phyloP scores from a whole-genome alignment of 1,140 invertebrate genomes.

The Penaeus japonicus region DNA sequence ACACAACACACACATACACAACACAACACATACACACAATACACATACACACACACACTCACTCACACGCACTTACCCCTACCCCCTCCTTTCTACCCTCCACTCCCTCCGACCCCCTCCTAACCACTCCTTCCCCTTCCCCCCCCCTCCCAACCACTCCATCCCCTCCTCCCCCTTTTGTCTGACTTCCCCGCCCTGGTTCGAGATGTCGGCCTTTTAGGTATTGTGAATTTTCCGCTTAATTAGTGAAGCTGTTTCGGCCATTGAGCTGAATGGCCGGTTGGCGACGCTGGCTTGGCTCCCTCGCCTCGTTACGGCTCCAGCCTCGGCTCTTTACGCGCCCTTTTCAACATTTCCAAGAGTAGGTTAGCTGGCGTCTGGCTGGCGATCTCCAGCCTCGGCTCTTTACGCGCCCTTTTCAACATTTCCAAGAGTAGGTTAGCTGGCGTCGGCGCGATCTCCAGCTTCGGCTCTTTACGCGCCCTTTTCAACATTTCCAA shows the following conservation, averaged over 20 bases:
- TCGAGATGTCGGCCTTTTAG: slow-evolving; percentile 17
- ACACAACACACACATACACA: not conserved
- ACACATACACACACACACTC: no score
- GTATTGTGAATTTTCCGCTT: slow-evolving; percentile 44
- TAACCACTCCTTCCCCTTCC: not conserved
- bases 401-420: not conserved
- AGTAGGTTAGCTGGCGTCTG: no score
- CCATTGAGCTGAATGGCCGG: not conserved
- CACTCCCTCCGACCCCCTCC: no score
- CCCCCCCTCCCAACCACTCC: not conserved
- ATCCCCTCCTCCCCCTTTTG: not conserved
- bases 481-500: no score
- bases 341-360: no score
- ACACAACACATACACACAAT: not conserved
- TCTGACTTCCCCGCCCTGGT: not conserved
- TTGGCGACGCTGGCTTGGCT: not conserved
- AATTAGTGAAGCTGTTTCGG: slow-evolving; percentile 24
- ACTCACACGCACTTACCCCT: no score
- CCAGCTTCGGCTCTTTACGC: not conserved
- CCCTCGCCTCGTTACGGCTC: not conserved
- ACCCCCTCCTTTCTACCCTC: not conserved
- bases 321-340: not conserved
- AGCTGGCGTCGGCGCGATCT: no score
- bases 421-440: no score
- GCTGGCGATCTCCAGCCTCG: no score